Conservation (phyloP, 2,888 invertebrate species). For the Deilephila elpenor region DNA sequence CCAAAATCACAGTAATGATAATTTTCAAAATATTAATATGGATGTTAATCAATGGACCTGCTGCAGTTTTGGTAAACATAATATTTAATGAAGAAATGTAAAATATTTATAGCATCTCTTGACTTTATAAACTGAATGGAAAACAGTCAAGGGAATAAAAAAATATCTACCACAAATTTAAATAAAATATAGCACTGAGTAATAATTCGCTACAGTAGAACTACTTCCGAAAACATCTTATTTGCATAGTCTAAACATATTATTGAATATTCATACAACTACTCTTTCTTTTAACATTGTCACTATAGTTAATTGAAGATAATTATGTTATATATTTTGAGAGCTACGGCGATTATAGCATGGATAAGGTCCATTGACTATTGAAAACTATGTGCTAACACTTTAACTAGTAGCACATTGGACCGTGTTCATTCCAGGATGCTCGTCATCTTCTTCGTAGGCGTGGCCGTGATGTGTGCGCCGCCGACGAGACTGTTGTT, state of each 20-base stretch:
- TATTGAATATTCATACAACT: neutral
- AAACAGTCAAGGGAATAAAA: too few species aligned
- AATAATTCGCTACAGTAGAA: neutral
- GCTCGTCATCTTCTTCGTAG: slow-evolving; percentile 91
- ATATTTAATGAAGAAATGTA: too few species aligned
- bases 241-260: slow-evolving; percentile 11
- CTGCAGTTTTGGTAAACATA: neutral
- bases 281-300: slow-evolving; percentile 7
- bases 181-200: neutral
- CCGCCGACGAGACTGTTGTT: slow-evolving; percentile 88
- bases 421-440: slow-evolving; percentile 88
- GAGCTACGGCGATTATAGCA: slow-evolving; percentile 28
- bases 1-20: slow-evolving; percentile 46
- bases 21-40: slow-evolving; percentile 24
- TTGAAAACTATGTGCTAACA: slow-evolving; percentile 21
- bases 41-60: slow-evolving; percentile 25
- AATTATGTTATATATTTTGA: slow-evolving; percentile 1
- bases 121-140: too few species aligned
- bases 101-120: too few species aligned
- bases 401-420: slow-evolving; percentile 91
- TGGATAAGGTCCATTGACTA: slow-evolving; percentile 44
- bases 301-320: neutral
- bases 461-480: slow-evolving; percentile 85
- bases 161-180: neutral
- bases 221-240: neutral